phyloP scores from a whole-genome alignment of 2,797 vertebrate genomes.

The Morus bassanus region DNA sequence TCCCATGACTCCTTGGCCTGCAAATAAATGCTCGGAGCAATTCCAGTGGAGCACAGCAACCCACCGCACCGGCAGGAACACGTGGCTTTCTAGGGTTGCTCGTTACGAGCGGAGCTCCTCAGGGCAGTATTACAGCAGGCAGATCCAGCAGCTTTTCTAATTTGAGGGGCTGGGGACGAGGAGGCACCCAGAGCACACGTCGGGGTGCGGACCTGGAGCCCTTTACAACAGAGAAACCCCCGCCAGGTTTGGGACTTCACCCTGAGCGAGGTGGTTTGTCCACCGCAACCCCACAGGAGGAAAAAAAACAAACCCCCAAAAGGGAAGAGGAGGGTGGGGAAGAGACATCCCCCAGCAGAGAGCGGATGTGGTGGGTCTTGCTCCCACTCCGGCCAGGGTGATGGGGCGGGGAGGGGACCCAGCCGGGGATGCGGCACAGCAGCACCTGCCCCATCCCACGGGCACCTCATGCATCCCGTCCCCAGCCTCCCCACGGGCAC shows the following conservation, averaged over 20 bases:
- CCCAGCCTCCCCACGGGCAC: background rate
- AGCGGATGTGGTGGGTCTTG: background rate
- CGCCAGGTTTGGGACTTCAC: background rate
- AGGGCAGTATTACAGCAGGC: background rate
- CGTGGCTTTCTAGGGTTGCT: background rate
- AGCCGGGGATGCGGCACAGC: background rate
- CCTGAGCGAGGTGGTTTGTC: background rate
- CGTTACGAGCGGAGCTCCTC: background rate
- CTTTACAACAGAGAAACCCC: background rate
- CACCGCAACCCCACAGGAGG: background rate
- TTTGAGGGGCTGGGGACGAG: background rate
- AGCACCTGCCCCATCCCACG: background rate
- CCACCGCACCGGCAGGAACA: background rate
- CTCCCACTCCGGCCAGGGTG: background rate
- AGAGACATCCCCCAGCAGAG: background rate
- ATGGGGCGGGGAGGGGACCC: background rate
- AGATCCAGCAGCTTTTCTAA: background rate
- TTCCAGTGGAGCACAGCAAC: background rate
- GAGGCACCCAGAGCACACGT: background rate
- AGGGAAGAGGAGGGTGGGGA: background rate
- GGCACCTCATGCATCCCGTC: background rate
- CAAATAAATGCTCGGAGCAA: constrained; percentile 29
- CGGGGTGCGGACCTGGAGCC: background rate
- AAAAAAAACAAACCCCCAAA: background rate
- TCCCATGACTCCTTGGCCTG: constrained; percentile 98